Evolutionary conservation across 2,888 invertebrate genomes (phyloP), one percentile per base, ranked within the genome.

Genomic region (Pollenia amentaria): DNA sequence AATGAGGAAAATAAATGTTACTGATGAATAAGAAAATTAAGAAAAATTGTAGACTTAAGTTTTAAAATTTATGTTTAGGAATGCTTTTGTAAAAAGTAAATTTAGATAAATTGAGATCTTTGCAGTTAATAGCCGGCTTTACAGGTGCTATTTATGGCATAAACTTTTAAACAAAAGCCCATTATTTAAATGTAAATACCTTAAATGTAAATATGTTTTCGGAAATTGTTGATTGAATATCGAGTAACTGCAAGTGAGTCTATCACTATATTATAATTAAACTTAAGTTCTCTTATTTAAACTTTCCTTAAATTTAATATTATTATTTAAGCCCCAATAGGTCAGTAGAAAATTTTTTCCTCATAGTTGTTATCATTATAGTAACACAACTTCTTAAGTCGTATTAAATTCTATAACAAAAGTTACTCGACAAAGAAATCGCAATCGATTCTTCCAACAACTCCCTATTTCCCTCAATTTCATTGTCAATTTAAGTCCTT

Each of bases 31-130:
- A 53, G 11, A 42, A 64, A 62, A 78, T 14, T 12, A 38, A 70
- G 12, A 16, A 60, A 69, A 75, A 18, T 42, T 12, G n/a, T 29
- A 44, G 51, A 42, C 44, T 79, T 51, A 48, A 80, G 44, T 14
- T 64, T 72, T 51, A 21, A 10, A 76, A 76, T 65, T 55, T 65
- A 55, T 77, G 3, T 55, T 18, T n/a, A 73, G 14, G 6, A 11
- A 55, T 40, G 1, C 9, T 46, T 57, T 14, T 65, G 14, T 18
- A 1, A n/a, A 1, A 10, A 38, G 10, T 6, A 38, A 48, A 57
- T 79, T 51, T 70, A 10, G 29, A 60, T 69, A 69, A 60, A 51
- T 60, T 69, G 48, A 42, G 51, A 21, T 12, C 21, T 57, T 14
- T 40, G 14, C 3, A 6, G 7, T 8, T 55, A 42, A 40, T 1